Percentiles rank a stretch among this genome's conserved stretches.
phyloP scores from a whole-genome alignment of 2,888 invertebrate species.

The Andrena chrysosceles region DNA sequence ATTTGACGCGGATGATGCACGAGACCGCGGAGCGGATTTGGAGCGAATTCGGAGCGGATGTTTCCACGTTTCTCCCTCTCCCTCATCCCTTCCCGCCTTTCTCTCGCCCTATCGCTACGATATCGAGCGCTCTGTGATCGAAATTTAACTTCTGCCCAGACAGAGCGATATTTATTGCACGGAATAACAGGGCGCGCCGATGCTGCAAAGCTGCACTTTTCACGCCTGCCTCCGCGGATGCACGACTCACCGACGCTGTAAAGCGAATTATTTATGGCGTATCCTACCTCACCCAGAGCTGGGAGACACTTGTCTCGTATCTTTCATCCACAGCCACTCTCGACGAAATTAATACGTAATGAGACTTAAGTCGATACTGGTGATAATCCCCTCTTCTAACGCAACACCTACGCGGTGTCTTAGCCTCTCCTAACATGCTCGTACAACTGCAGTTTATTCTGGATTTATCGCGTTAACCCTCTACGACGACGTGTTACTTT shows the following conservation, averaged over 20 bases:
- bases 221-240: conserved; percentile 39
- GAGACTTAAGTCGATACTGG: too few relatives aligned
- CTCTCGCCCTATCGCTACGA: not conserved
- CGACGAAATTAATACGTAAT: too few relatives aligned
- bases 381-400: too few relatives aligned
- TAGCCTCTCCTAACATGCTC: too few relatives aligned
- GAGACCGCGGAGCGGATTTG: conserved; percentile 9
- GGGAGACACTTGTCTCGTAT: not conserved
- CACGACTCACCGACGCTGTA: conserved; percentile 56
- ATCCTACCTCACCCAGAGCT: not conserved
- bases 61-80: not conserved
- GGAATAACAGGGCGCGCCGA: conserved; percentile 47
- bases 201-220: conserved; percentile 46
- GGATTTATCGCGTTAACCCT: too few relatives aligned
- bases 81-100: not conserved
- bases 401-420: too few relatives aligned
- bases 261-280: conserved; percentile 59
- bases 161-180: conserved; percentile 55
- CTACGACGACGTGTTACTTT: too few relatives aligned
- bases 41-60: conserved; percentile 9
- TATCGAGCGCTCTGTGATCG: conserved; percentile 43
- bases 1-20: not conserved
- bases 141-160: conserved; percentile 39
- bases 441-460: too few relatives aligned
- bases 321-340: not conserved